phyloP scores from a whole-genome alignment of 1,140 invertebrate species.

The Agrilus planipennis region DNA sequence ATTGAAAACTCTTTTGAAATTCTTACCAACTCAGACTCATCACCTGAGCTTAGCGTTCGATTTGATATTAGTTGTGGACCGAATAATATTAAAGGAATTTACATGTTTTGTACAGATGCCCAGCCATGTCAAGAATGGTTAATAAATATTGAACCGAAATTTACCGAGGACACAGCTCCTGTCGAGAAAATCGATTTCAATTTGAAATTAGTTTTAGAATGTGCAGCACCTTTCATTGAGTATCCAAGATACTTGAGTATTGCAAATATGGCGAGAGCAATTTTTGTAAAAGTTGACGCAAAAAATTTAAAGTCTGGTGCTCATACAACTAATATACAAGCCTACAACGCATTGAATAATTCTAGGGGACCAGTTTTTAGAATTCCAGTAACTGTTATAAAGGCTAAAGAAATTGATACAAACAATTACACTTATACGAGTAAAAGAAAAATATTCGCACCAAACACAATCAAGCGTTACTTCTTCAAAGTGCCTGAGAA shows the following conservation, averaged over 20 bases:
- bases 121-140: constrained; percentile 53
- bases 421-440: constrained; percentile 35
- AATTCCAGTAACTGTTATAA: constrained; percentile 84
- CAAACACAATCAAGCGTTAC: constrained; percentile 72
- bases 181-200: constrained; percentile 75
- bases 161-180: constrained; percentile 49
- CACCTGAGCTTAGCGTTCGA: constrained; percentile 52
- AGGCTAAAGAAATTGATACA: constrained; percentile 45
- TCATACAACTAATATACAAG: constrained; percentile 72
- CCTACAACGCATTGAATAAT: constrained; percentile 68
- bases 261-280: constrained; percentile 59
- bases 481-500: constrained; percentile 74
- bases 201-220: constrained; percentile 64
- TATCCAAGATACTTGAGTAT: constrained; percentile 71
- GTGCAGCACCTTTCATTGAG: constrained; percentile 60
- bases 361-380: constrained; percentile 84
- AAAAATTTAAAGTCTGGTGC: constrained; percentile 57
- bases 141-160: constrained; percentile 76
- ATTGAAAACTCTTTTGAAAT: constrained; percentile 81
- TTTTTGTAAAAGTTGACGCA: constrained; percentile 67
- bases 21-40: constrained; percentile 42
- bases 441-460: constrained; percentile 54
- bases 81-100: constrained; percentile 55
- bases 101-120: constrained; percentile 56
- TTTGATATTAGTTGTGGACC: constrained; percentile 64